A percentile compares a stretch with the other conserved stretches of the same genome.
These are phyloP conservation scores for Oxytorus armatus DNA, from an alignment of 2,888 invertebrate species.

Conservation along the genomic window DNA sequence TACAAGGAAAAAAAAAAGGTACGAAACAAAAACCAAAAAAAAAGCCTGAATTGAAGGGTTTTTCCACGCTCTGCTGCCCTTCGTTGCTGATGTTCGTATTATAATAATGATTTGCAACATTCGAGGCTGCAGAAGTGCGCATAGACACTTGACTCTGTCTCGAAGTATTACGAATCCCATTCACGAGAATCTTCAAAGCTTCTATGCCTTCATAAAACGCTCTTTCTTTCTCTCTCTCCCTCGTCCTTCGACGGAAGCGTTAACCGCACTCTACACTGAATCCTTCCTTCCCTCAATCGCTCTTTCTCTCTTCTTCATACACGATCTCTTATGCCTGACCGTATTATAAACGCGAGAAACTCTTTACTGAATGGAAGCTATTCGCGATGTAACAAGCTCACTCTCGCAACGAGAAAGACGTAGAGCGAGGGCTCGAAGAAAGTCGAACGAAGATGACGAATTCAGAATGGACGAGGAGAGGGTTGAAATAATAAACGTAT, in stretches of 20 bases:
- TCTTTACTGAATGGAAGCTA: slow-evolving; percentile 14
- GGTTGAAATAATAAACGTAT: slow-evolving; percentile 26
- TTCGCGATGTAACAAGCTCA: slow-evolving; percentile 7
- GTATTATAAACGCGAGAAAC: slow-evolving; percentile 24
- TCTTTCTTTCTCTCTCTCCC: slow-evolving; percentile 9
- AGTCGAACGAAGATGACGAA: no score
- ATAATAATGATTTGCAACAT: slow-evolving; percentile 21
- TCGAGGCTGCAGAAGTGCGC: slow-evolving; percentile 34
- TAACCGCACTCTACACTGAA: slow-evolving; percentile 34
- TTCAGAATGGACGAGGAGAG: slow-evolving; percentile 25
- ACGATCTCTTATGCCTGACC: neutral
- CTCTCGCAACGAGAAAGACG: neutral
- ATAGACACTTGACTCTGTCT: slow-evolving; percentile 14
- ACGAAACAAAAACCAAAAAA: neutral
- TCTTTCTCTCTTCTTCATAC: neutral
- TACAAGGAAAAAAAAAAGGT: no score
- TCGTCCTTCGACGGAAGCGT: slow-evolving; percentile 58
- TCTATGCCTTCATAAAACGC: slow-evolving; percentile 16
- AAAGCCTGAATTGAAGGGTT: neutral
- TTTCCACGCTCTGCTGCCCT: neutral
- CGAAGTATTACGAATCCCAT: slow-evolving; percentile 48
- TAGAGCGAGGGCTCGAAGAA: no score
- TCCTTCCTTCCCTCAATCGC: neutral
- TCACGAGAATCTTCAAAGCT: slow-evolving; percentile 56
- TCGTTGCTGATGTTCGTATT: neutral